Evolutionary conservation across 2,797 vertebrate species (phyloP).

Genomic region (Luscinia megarhynchos): DNA sequence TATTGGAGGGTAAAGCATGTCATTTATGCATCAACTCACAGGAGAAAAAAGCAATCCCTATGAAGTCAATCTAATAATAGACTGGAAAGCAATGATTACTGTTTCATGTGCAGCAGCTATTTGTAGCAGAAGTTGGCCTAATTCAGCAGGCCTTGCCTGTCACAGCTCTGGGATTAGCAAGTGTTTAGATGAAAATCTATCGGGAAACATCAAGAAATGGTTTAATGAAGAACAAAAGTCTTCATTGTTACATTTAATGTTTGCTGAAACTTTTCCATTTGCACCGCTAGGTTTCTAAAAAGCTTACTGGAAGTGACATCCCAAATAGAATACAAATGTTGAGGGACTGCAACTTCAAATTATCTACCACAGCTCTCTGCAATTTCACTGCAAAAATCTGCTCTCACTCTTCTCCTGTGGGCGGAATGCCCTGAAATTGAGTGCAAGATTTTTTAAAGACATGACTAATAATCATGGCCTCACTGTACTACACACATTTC

Average conservation of each 20-base stretch:
- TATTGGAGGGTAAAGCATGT: slow-evolving; percentile 82
- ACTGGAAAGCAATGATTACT: slow-evolving; percentile 80
- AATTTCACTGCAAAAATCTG: neutral
- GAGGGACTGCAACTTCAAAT: slow-evolving; percentile 8
- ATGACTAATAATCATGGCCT: neutral
- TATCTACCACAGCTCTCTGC: neutral
- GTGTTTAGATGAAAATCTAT: slow-evolving; percentile 68
- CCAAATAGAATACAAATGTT: slow-evolving; percentile 34
- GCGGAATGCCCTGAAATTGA: neutral
- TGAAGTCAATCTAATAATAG: slow-evolving; percentile 84
- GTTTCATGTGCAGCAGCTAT: slow-evolving; percentile 78
- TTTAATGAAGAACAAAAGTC: slow-evolving; percentile 73
- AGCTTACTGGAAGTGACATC: slow-evolving; percentile 42
- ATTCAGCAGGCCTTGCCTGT: slow-evolving; percentile 71
- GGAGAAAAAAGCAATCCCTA: slow-evolving; percentile 79
- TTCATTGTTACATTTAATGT: slow-evolving; percentile 37
- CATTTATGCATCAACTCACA: slow-evolving; percentile 82
- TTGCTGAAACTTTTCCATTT: slow-evolving; percentile 41
- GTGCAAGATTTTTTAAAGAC: neutral
- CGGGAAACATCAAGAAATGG: slow-evolving; percentile 69
- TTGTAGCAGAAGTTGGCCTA: slow-evolving; percentile 77
- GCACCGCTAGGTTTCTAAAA: slow-evolving; percentile 25
- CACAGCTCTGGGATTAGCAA: slow-evolving; percentile 76
- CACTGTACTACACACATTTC: neutral
- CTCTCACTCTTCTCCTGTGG: neutral